phyloP scores from a whole-genome alignment of 1,140 invertebrate genomes.

The Aleiodes sp. region DNA sequence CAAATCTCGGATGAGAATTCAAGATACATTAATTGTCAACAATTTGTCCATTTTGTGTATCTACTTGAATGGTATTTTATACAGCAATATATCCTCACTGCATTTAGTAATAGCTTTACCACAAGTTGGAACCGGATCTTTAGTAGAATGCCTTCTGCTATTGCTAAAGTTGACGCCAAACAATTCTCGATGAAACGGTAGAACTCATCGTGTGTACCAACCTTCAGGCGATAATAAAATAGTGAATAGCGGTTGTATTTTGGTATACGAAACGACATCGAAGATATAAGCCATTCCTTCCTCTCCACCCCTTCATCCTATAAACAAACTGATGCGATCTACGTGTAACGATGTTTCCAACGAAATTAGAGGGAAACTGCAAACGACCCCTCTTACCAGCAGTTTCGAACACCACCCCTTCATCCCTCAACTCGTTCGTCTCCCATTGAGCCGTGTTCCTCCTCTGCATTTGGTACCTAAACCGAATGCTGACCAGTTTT shows the following conservation, averaged over 20 bases:
- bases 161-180: not conserved
- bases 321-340: conserved; percentile 59
- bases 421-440: conserved; percentile 16
- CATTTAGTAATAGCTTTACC: not conserved
- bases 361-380: conserved; percentile 60
- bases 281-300: conserved; percentile 50
- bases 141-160: not conserved
- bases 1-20: not conserved
- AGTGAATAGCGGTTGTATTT: conserved; percentile 27
- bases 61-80: not conserved
- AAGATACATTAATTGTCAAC: conserved; percentile 5
- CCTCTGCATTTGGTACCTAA: conserved; percentile 37
- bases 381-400: conserved; percentile 45
- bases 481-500: conserved; percentile 17
- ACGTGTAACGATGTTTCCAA: conserved; percentile 58
- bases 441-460: not conserved
- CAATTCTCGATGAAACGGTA: conserved; percentile 12
- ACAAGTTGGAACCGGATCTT: not conserved
- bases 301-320: too few species aligned
- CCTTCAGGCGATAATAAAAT: conserved; percentile 45
- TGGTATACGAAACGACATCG: conserved; percentile 46
- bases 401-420: not conserved
- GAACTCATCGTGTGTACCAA: conserved; percentile 15
- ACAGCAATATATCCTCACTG: not conserved
- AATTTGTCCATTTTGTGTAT: not conserved